Conservation (phyloP, 2,888 invertebrate genomes). For the Cylindroiulus punctatus region DNA sequence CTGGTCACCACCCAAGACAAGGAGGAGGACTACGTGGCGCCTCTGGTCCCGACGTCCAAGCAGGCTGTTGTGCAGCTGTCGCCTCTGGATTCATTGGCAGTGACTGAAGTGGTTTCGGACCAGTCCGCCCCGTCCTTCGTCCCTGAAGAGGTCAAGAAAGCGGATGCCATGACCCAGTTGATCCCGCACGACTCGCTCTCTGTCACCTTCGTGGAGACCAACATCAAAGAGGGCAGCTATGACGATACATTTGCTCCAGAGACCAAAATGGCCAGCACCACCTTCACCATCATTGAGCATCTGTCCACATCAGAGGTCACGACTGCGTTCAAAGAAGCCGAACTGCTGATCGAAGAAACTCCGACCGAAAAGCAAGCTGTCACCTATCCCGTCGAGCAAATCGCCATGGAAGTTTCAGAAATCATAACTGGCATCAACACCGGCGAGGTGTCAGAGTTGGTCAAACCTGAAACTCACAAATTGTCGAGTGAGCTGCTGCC, state of each 20-base stretch:
- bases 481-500: conserved; percentile 47
- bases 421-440: conserved; percentile 35
- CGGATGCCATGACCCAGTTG: not conserved
- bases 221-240: conserved; percentile 54
- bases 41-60: conserved; percentile 10
- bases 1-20: conserved; percentile 50
- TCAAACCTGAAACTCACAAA: conserved; percentile 48
- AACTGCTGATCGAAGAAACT: conserved; percentile 53
- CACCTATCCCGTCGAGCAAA: not conserved
- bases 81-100: conserved; percentile 47
- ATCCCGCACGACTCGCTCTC: conserved; percentile 37
- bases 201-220: conserved; percentile 22
- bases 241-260: conserved; percentile 52
- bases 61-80: conserved; percentile 48
- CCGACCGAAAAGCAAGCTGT: conserved; percentile 36
- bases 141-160: conserved; percentile 30
- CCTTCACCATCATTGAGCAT: conserved; percentile 48
- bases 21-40: not conserved
- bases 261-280: conserved; percentile 66
- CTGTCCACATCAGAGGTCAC: conserved; percentile 53
- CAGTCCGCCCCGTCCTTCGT: conserved; percentile 4
- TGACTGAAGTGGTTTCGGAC: conserved; percentile 51
- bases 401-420: conserved; percentile 54
- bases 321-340: conserved; percentile 54
- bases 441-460: not conserved